Conservation (phyloP, 2,797 vertebrate genomes). For the Agapornis canus region DNA sequence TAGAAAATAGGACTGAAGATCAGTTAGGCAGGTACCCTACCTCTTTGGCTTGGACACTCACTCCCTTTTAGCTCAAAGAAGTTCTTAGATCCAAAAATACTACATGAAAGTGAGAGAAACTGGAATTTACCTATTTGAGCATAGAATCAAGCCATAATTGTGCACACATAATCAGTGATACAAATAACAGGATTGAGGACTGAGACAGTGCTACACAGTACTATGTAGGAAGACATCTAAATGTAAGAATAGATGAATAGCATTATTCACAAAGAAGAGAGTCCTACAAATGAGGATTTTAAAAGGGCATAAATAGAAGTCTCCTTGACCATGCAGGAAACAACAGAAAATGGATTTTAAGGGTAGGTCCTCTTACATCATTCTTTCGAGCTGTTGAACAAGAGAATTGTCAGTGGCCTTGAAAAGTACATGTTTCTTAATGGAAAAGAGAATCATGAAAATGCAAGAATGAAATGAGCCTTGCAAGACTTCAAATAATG, state of each 20-base stretch:
- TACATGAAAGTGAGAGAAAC: not conserved
- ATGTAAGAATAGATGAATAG: not conserved
- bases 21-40: not conserved
- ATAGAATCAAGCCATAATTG: not conserved
- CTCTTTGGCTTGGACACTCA: not conserved
- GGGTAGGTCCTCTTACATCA: not conserved
- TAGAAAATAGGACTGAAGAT: not conserved
- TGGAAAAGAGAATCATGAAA: not conserved
- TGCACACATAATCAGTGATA: not conserved
- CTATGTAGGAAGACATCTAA: not conserved
- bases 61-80: not conserved
- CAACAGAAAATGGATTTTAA: not conserved
- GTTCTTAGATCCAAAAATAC: not conserved
- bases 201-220: not conserved
- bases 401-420: not conserved
- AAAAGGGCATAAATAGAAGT: not conserved
- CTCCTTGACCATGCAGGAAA: not conserved
- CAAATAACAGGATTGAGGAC: not conserved
- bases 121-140: not conserved
- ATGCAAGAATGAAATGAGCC: not conserved
- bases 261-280: not conserved
- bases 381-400: not conserved
- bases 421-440: not conserved
- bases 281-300: not conserved
- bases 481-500: not conserved